phyloP scores from a whole-genome alignment of 2,888 invertebrate species.

The Tridacna crocea region DNA sequence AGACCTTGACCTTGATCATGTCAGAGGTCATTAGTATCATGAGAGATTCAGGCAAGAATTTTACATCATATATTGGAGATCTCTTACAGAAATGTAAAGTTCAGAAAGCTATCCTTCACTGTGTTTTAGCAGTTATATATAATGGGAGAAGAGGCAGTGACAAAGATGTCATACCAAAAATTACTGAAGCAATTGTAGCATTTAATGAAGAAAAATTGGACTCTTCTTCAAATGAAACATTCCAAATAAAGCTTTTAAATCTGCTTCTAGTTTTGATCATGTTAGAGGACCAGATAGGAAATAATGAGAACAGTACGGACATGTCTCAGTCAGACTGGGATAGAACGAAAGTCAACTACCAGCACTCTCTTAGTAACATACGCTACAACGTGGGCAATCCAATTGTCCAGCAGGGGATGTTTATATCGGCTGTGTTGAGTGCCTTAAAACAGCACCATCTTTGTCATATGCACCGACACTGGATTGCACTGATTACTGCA shows the following conservation, averaged over 20 bases:
- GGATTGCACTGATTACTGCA: constrained; percentile 92
- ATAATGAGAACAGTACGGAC: constrained; percentile 59
- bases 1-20: constrained; percentile 90
- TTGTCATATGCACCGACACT: constrained; percentile 91
- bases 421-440: constrained; percentile 91
- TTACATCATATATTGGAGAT: constrained; percentile 91
- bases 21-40: constrained; percentile 90
- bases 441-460: constrained; percentile 90
- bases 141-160: constrained; percentile 79
- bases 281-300: constrained; percentile 89
- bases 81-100: constrained; percentile 90
- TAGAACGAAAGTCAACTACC: constrained; percentile 76
- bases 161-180: constrained; percentile 84
- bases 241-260: constrained; percentile 84
- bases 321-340: constrained; percentile 83
- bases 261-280: constrained; percentile 90
- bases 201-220: constrained; percentile 87
- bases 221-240: constrained; percentile 79
- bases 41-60: constrained; percentile 90
- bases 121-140: constrained; percentile 91
- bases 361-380: constrained; percentile 74
- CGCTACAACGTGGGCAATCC: constrained; percentile 78
- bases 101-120: constrained; percentile 93
- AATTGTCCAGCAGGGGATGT: constrained; percentile 90
- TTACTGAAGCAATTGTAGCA: constrained; percentile 90